Evolutionary conservation across 2,113 vertebrate genomes (phyloP).

Genomic region (Tragulus kanchil): DNA sequence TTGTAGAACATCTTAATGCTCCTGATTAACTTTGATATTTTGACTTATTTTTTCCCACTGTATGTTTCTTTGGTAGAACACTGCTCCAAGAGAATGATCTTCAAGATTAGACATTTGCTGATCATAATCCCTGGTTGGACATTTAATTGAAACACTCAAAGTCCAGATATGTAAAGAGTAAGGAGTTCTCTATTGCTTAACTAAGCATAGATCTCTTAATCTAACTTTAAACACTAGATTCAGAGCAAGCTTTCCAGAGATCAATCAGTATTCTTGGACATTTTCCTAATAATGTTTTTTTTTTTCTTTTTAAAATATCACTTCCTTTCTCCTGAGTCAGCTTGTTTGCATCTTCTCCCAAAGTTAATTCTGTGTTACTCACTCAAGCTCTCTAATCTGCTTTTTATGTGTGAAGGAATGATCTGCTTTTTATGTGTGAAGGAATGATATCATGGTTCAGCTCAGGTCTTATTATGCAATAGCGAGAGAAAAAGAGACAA

Average conservation of each 20-base stretch:
- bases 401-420: constrained; percentile 37
- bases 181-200: background rate
- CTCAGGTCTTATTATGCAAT: constrained; percentile 12
- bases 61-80: background rate
- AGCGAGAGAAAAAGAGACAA: background rate
- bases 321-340: constrained; percentile 28
- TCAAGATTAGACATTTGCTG: background rate
- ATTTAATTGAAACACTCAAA: background rate
- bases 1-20: background rate
- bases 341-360: constrained; percentile 2
- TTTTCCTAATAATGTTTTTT: background rate
- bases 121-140: background rate
- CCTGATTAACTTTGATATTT: background rate
- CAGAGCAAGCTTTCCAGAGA: background rate
- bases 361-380: constrained; percentile 40
- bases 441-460: constrained; percentile 9
- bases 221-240: constrained; percentile 1
- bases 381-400: background rate
- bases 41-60: background rate
- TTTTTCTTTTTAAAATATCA: background rate
- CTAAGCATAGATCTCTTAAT: background rate
- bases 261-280: background rate
- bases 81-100: background rate
- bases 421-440: background rate
- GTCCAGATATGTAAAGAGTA: background rate